Evolutionary conservation across 64 coral and sea anemone species (phyloP), one percentile per base, ranked within the genome.

Genomic region (Montipora sp.): DNA sequence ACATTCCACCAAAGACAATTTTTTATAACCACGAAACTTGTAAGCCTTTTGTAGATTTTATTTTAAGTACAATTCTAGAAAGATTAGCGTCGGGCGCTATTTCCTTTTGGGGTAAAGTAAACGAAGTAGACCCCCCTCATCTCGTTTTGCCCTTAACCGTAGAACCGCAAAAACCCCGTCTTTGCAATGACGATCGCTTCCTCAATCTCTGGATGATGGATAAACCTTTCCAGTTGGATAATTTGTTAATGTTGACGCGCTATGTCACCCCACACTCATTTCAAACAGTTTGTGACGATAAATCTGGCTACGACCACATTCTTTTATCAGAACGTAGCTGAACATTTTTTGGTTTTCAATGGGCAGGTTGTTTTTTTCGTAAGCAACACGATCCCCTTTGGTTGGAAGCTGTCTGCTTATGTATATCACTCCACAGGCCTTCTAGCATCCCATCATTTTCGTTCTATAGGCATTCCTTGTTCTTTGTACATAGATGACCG

Each of bases 251-350:
- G 80, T 66, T 83, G 5, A 83, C 51, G 2, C 24, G 59, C 23
- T 83, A 63, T 18, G 50, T 63, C 27, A 61, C 59, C 12, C 20
- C 79, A 92, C 44, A 80, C 72, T 44, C 83, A 92, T 59, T 93
- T 27, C 27, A 27, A 27, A 27, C 27, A 27, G 27, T 27, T 27
- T 27, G 27, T 27, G 27, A 27, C 27, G 27, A 27, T 27, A 27
- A 27, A 27, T 1, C 1, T 1, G 27, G 27, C 27, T 27, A 27
- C 27, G 27, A 1, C 1, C 27, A 27, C 27, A 27, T 27, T 27
- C 27, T 27, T 27, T 27, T 27, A 27, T 27, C 27, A 27, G 27
- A 27, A 27, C 27, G 27, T 27, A 27, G 27, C 27, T 27, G 27
- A 27, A 27, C 27, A 27, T 27, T 27, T 27, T 27, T 27, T 27